These are phyloP conservation scores for Pyralis farinalis DNA, from an alignment of 2,888 invertebrate species.

Conservation along the genomic window DNA sequence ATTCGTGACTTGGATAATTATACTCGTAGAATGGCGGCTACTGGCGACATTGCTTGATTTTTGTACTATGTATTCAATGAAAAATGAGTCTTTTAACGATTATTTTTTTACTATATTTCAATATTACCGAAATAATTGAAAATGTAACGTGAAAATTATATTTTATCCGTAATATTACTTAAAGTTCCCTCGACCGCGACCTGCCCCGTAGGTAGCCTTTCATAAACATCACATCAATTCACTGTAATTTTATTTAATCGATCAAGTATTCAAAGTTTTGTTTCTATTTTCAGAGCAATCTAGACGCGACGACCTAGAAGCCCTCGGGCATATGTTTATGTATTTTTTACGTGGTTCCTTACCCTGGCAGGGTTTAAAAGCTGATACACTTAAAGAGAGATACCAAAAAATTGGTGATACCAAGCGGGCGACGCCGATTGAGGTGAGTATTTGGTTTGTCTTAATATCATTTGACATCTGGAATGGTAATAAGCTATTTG, in stretches of 20 bases:
- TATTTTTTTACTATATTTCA: too few species aligned
- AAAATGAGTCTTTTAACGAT: too few species aligned
- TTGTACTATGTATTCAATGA: too few species aligned
- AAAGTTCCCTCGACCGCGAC: not conserved
- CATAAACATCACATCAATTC: not conserved
- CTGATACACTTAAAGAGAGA: conserved; percentile 99
- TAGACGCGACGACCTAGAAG: conserved; percentile 99
- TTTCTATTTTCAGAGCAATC: conserved; percentile 92
- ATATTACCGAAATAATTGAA: too few species aligned
- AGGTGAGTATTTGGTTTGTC: conserved; percentile 74
- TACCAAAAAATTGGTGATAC: conserved; percentile 99
- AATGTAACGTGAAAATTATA: too few species aligned
- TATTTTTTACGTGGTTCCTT: conserved; percentile 99
- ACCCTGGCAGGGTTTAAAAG: conserved; percentile 99
- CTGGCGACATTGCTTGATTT: too few species aligned
- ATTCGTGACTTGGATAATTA: too few species aligned
- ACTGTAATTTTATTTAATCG: conserved; percentile 6
- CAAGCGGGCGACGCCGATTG: conserved; percentile 99
- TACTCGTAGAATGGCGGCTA: too few species aligned
- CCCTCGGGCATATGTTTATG: conserved; percentile 99
- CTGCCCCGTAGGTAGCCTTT: not conserved
- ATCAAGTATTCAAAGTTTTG: conserved; percentile 16
- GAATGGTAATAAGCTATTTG: too few species aligned
- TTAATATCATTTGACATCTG: too few species aligned
- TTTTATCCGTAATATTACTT: too few species aligned